Conservation (phyloP, 1,140 invertebrate genomes). For the Xylocopa sonorina region DNA sequence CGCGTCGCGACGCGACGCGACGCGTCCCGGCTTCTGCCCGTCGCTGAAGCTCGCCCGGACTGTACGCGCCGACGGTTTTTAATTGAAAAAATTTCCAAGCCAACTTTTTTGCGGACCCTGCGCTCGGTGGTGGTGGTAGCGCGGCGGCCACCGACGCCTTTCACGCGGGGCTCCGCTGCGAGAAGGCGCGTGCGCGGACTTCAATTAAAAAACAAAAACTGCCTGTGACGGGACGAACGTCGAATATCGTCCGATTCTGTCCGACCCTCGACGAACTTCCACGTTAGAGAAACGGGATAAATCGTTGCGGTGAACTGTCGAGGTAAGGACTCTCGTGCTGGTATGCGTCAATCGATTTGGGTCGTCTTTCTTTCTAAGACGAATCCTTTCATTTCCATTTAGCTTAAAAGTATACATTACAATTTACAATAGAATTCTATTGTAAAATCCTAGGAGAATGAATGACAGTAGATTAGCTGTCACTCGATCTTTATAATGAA, state of each 20-base stretch:
- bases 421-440: too few species aligned
- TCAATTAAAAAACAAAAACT: constrained; percentile 72
- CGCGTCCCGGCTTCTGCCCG: constrained; percentile 39
- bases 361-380: too few species aligned
- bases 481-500: too few species aligned
- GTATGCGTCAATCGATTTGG: background rate
- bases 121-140: background rate
- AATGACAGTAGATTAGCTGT: too few species aligned
- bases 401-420: too few species aligned
- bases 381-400: too few species aligned
- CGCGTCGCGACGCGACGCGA: background rate
- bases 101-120: constrained; percentile 68
- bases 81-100: constrained; percentile 78
- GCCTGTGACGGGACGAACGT: constrained; percentile 28
- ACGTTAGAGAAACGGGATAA: background rate
- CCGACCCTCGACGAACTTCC: constrained; percentile 23
- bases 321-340: too few species aligned
- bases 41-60: constrained; percentile 47
- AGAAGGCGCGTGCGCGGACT: constrained; percentile 45
- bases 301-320: background rate
- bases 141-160: constrained; percentile 39
- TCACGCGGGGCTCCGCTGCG: constrained; percentile 29
- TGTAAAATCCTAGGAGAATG: too few species aligned
- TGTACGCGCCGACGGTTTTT: constrained; percentile 69
- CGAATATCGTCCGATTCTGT: constrained; percentile 51